Conservation (phyloP, 2,797 vertebrate genomes). For the Enteromius trimaculatus region DNA sequence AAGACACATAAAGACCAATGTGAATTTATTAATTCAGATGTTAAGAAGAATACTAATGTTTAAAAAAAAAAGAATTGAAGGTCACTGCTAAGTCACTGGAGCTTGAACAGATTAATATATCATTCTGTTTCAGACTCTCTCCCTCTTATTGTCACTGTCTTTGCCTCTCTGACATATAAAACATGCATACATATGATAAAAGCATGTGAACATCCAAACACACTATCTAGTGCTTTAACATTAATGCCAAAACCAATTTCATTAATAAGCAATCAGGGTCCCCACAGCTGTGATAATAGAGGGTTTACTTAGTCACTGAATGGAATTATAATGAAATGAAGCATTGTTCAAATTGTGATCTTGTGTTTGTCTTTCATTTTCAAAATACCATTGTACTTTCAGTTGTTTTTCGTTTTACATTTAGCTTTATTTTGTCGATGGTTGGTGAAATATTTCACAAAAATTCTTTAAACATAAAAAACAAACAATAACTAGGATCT, state of each 20-base stretch:
- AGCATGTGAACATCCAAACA: background rate
- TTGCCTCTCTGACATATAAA: background rate
- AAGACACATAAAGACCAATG: constrained; percentile 3
- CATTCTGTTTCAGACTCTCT: background rate
- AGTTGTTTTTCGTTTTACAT: no score
- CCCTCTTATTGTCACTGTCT: background rate
- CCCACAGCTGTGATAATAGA: background rate
- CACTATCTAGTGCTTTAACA: background rate
- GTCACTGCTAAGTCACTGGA: background rate
- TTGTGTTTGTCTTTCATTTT: background rate
- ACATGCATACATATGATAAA: background rate
- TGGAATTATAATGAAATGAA: background rate
- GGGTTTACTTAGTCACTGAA: background rate
- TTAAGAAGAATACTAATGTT: constrained; percentile 1
- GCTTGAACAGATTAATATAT: background rate
- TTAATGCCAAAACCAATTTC: background rate
- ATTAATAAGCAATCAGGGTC: background rate
- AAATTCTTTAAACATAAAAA: background rate
- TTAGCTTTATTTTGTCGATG: background rate
- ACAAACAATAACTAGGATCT: background rate
- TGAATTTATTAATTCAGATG: constrained; percentile 15
- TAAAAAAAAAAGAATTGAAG: constrained; percentile 17
- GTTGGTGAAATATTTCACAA: background rate
- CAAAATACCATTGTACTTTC: background rate
- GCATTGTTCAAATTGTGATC: background rate